Evolutionary conservation across 2,797 vertebrate species (phyloP), one percentile per base, ranked within the genome.

Genomic region (Eurystomus glaucurus): DNA sequence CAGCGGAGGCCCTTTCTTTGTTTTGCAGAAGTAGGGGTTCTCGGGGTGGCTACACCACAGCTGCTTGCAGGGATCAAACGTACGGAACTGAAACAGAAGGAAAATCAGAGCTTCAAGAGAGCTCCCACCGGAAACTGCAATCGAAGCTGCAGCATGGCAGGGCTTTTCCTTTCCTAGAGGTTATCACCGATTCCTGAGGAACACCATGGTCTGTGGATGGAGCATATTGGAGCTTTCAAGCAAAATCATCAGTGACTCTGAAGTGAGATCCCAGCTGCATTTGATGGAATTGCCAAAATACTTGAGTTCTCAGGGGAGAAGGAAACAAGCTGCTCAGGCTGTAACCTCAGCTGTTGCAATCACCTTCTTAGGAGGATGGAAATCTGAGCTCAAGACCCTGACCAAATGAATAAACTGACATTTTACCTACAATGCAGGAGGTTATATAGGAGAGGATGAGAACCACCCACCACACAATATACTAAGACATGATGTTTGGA

Each of bases 11-110:
- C 99, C 99, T 98, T 99, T 99, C 98, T 99, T 99, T 85, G 99
- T 99, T 97, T 99, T 99, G 98, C 99, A 99, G 98, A 99, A 99
- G 97, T 99, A 99, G 76, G 99, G 99, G 96, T 99, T 99, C 97
- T 99, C 99, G 0, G 99, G 99, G 95, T 99, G 99, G 97, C 99
- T 99, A 62, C 99, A 99, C 99, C 99, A 99, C 78, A 99, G 98
- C 97, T 99, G 99, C 97, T 99, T 99, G 97, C 99, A 99, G 68
- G 99, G 99, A 96, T 99, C 99, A 64, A 99, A 99, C 1, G 99
- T 99, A 69, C 99, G 99, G 98, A 99, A 99, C 99, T 99, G 98
- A 80, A 98, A 98, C 60, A 87, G 93, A 94, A 93, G 50, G 3
- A 45, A 76, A 58, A 50, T 14, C 68, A 71, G 69, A 48, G 57